These are phyloP conservation scores for Zaprionus taronus DNA, from an alignment of 1,140 invertebrate species.

Conservation along the genomic window DNA sequence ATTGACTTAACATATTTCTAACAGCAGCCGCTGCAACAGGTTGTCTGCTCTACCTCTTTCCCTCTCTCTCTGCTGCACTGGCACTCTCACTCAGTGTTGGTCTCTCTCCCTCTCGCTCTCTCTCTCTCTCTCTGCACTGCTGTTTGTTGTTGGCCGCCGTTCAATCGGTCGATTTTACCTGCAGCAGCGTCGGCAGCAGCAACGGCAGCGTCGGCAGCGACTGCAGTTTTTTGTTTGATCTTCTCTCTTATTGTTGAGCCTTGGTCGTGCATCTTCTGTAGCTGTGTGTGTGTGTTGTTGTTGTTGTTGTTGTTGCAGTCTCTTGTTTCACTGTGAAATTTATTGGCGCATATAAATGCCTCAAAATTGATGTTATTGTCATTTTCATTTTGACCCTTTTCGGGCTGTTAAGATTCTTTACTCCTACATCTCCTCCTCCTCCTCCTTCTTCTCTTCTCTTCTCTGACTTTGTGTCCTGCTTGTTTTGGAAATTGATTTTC, in stretches of 20 bases:
- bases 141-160: slow-evolving; percentile 49
- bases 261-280: slow-evolving; percentile 42
- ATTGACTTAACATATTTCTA: slow-evolving; percentile 78
- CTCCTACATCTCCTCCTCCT: not conserved
- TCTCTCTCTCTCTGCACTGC: slow-evolving; percentile 29
- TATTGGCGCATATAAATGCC: slow-evolving; percentile 82
- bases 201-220: slow-evolving; percentile 42
- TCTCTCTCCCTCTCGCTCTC: slow-evolving; percentile 24
- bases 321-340: slow-evolving; percentile 68
- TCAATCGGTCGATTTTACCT: slow-evolving; percentile 45
- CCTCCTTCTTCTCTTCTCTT: not conserved
- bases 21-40: slow-evolving; percentile 64
- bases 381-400: slow-evolving; percentile 57
- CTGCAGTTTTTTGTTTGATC: slow-evolving; percentile 51
- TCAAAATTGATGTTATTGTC: slow-evolving; percentile 82
- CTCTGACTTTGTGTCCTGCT: slow-evolving; percentile 58
- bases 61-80: not conserved
- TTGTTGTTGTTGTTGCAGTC: slow-evolving; percentile 37
- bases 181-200: slow-evolving; percentile 21
- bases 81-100: slow-evolving; percentile 11
- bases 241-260: slow-evolving; percentile 51
- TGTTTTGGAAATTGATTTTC: slow-evolving; percentile 78
- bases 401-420: slow-evolving; percentile 36
- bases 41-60: slow-evolving; percentile 46
- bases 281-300: slow-evolving; percentile 30